Percentiles rank a stretch among this genome's conserved stretches.
phyloP scores from a whole-genome alignment of 1,140 invertebrate species.

The Atta cephalotes region DNA sequence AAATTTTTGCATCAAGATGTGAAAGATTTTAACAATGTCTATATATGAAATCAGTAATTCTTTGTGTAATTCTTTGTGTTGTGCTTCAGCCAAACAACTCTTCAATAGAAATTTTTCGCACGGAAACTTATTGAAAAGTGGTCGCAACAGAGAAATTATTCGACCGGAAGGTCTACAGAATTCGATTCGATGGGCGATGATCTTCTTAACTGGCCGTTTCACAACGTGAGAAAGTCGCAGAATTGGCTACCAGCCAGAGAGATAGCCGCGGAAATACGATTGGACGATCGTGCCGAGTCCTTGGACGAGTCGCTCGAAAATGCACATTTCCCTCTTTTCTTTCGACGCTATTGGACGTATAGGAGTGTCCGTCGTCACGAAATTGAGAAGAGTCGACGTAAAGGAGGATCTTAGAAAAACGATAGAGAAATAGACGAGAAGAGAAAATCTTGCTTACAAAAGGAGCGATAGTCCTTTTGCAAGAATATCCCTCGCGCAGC shows the following conservation, averaged over 20 bases:
- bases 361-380: slow-evolving; percentile 31
- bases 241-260: slow-evolving; percentile 52
- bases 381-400: slow-evolving; percentile 44
- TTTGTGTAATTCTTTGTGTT: background rate
- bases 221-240: slow-evolving; percentile 29
- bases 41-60: background rate
- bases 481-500: background rate
- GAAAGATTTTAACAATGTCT: background rate
- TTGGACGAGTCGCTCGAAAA: slow-evolving; percentile 35
- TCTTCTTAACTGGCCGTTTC: slow-evolving; percentile 60
- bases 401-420: background rate
- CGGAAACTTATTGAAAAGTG: slow-evolving; percentile 52
- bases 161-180: slow-evolving; percentile 20
- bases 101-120: slow-evolving; percentile 28
- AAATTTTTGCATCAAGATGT: background rate
- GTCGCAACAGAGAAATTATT: background rate
- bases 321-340: slow-evolving; percentile 38
- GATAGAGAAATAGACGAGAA: background rate
- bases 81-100: background rate
- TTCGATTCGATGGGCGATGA: slow-evolving; percentile 58
- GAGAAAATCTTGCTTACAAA: slow-evolving; percentile 18
- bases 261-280: slow-evolving; percentile 56
- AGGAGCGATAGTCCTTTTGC: background rate
- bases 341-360: slow-evolving; percentile 34
- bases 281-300: slow-evolving; percentile 23